Base-by-base conservation (phyloP, 2,888 invertebrate species). In the Eulithis prunata region DNA sequence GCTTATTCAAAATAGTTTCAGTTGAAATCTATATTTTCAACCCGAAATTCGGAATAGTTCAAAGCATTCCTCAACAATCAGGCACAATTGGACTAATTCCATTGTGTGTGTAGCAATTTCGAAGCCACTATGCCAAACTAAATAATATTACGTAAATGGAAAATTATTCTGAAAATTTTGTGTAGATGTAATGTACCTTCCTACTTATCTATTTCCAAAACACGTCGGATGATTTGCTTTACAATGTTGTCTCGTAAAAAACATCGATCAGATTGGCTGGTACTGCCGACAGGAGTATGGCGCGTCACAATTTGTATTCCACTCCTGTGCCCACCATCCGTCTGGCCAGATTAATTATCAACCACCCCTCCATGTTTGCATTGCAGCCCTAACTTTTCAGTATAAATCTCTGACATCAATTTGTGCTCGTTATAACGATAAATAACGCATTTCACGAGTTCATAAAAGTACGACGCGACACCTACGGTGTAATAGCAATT, bases 331-430 rank as follows among this genome's bases (percentile, higher is more conserved):
- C 75, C 74, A 75, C 84, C 84, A 86, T 88, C 86, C 86, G 90
- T 90, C 91, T 88, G 86, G 83, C 88, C 85, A 88, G 92, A 91
- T 91, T 92, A 93, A 93, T 92, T 91, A 91, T 90, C 89, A 81
- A 64, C 63, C 74, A 80, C 77, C 84, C 88, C 89, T 80, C 87
- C 82, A 87, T 91, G 91, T 90, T 91, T 90, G 85, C 88, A 91
- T 92, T 91, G 89, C 63, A 92, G 89, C 85, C 76, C 77, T 82
- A 85, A 86, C 84, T 87, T 88, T 85, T 83, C 84, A 85, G 79
- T 81, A 81, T 85, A 86, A 86, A 87, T 84, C 85, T 80, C 78
- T 79, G 64, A 75, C 78, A 78, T 76, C 75, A 71, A 71, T 66
- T 71, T 66, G 63, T 68, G 67, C 53, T 63, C 57, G 28, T n/a